Evolutionary conservation across 2,888 invertebrate species (phyloP), one percentile per base, ranked within the genome.

Genomic region (Brachypterus glaber): DNA sequence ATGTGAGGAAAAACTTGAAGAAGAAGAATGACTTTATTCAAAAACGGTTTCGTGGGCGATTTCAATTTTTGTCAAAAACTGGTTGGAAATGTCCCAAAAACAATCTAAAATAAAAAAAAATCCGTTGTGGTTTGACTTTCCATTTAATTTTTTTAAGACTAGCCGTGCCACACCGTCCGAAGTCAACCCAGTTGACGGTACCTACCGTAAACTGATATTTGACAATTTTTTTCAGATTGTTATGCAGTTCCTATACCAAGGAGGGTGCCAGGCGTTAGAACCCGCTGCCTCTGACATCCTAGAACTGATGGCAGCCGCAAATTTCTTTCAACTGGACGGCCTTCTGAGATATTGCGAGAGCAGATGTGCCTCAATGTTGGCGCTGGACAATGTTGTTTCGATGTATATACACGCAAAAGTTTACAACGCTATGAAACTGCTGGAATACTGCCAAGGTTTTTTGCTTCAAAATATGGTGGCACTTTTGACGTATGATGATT

Each of bases 341-440:
- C 68, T 92, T 24, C 71, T 90, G 52, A 69, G 87, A 40, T 88
- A 85, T 58, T 90, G 90, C 52, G 90, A 91, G 61, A 81, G 84
- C 2, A 74, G 86, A 37, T 89, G 90, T 54, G 86, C 90, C 1
- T 76, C 78, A 35, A 79, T 87, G 67, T 79, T 91, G 11, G 84
- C 87, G 55, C 72, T 88, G 43, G 88, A 90, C 57, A 91, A 90
- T 60, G 83, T 90, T 31, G 89, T 90, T 32, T 87, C 89, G 12
- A 86, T 91, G 72, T 92, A 91, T 57, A 90, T 90, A 54, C 90
- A 91, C 61, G 90, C 90, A 31, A 90, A 90, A 80, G 88, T 90
- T 12, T 90, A 91, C 59, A 88, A 85, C 55, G 90, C 90, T 17
- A 76, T 79, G 21, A 86, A 88, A 61, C 70, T 91, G 25, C 67